phyloP scores from a whole-genome alignment of 2,797 vertebrate genomes.

The Halcyon chelicuti region DNA sequence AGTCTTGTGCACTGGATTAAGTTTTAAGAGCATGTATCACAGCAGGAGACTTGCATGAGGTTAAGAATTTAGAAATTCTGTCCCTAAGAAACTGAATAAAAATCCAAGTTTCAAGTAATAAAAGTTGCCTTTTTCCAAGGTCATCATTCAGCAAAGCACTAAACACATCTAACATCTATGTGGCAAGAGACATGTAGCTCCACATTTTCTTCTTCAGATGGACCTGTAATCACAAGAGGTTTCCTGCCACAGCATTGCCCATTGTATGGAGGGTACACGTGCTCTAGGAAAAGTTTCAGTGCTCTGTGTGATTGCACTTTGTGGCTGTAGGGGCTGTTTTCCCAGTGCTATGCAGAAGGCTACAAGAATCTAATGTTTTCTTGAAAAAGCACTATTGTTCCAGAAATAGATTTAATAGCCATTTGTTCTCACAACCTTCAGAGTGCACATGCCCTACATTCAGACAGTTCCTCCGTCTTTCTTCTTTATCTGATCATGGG shows the following conservation, averaged over 20 bases:
- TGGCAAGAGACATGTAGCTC: background rate
- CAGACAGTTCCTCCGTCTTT: background rate
- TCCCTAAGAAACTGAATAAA: background rate
- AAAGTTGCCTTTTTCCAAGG: background rate
- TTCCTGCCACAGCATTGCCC: background rate
- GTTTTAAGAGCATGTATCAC: background rate
- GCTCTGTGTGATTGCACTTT: background rate
- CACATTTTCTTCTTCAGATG: background rate
- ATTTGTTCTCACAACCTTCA: background rate
- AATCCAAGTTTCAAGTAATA: background rate
- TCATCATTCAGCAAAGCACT: fast-evolving
- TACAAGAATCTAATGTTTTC: background rate
- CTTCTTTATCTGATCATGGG: background rate
- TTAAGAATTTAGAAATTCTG: background rate
- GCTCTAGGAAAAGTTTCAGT: background rate
- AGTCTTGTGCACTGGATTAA: background rate
- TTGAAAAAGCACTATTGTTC: background rate
- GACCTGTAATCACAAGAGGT: background rate
- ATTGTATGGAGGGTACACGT: fast-evolving
- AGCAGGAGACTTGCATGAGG: background rate
- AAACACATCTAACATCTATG: background rate
- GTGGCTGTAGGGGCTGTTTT: background rate
- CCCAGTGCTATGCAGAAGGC: background rate
- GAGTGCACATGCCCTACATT: background rate
- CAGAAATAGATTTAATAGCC: background rate